Evolutionary conservation across 2,797 vertebrate species (phyloP).

Genomic region (Triplophysa bombifrons): DNA sequence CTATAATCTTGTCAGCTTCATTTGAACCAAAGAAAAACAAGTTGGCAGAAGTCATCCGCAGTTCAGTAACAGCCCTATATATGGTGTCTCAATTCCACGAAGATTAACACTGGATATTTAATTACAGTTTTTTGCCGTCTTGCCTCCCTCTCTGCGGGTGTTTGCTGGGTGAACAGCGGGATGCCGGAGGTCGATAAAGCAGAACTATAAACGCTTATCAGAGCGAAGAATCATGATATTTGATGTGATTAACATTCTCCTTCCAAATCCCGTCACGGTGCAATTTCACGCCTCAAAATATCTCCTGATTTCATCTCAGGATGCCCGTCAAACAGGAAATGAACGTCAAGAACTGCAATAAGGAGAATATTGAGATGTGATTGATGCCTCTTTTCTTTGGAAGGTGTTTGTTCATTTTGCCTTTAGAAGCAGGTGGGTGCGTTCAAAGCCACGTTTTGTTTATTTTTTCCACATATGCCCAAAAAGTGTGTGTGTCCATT

Average conservation of each 20-base stretch:
- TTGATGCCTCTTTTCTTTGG: conserved; percentile 30
- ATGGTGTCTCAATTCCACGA: conserved; percentile 46
- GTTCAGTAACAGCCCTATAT: conserved; percentile 47
- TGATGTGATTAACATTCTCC: conserved; percentile 54
- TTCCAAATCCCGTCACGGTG: conserved; percentile 29
- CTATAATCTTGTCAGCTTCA: not conserved
- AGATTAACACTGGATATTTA: conserved; percentile 56
- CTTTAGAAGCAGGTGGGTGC: not conserved
- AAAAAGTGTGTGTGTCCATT: not conserved
- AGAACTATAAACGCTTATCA: conserved; percentile 52
- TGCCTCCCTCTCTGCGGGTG: conserved; percentile 42
- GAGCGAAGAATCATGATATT: conserved; percentile 47
- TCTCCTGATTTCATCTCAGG: conserved; percentile 23
- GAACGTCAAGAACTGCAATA: conserved; percentile 45
- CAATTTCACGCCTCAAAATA: conserved; percentile 38
- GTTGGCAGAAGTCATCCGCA: conserved; percentile 24
- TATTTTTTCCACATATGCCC: not conserved
- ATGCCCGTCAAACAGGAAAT: conserved; percentile 46
- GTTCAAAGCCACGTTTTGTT: not conserved
- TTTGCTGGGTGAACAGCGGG: conserved; percentile 49
- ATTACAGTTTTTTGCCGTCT: conserved; percentile 50
- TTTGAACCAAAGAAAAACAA: conserved; percentile 1
- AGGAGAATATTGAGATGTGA: conserved; percentile 30
- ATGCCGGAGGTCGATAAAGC: conserved; percentile 24
- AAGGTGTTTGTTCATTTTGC: conserved; percentile 26